These are phyloP conservation scores for Lycia hirtaria DNA, from an alignment of 2,888 invertebrate species.

Conservation along the genomic window DNA sequence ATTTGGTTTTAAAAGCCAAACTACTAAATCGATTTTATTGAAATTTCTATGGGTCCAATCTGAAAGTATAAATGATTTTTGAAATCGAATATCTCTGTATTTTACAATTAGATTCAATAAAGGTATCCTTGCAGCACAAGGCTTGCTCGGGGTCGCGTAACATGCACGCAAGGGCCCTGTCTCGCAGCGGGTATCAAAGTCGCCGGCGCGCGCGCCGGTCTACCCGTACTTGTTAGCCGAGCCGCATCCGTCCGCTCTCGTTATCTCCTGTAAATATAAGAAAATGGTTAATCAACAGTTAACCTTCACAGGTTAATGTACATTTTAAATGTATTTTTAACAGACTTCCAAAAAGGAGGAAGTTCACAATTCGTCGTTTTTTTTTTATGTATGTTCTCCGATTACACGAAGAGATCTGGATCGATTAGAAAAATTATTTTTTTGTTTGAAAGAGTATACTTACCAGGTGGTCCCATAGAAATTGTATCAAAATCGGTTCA, in stretches of 20 bases:
- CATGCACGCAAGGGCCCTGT: conserved; percentile 72
- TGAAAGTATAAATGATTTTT: background rate
- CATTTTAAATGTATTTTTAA: background rate
- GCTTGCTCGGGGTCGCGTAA: conserved; percentile 45
- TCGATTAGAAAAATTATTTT: no score
- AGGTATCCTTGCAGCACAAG: conserved; percentile 50
- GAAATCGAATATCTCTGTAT: conserved; percentile 17
- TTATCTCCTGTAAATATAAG: conserved; percentile 39
- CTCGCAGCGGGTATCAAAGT: conserved; percentile 76
- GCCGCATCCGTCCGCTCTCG: conserved; percentile 58
- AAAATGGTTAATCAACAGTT: conserved; percentile 4
- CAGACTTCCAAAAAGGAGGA: no score
- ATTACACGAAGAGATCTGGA: no score
- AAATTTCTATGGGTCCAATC: background rate
- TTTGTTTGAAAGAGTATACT: no score
- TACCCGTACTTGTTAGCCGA: conserved; percentile 56
- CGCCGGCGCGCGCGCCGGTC: conserved; percentile 59
- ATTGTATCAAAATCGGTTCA: no score
- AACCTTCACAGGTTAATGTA: background rate
- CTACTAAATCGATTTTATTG: background rate
- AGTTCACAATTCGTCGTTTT: no score
- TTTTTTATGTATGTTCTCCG: no score
- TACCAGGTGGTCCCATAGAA: no score
- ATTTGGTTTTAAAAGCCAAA: background rate
- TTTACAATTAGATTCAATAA: background rate